Evolutionary conservation across 2,888 invertebrate species (phyloP), one percentile per base, ranked within the genome.

Genomic region (Lasioglossum morio): DNA sequence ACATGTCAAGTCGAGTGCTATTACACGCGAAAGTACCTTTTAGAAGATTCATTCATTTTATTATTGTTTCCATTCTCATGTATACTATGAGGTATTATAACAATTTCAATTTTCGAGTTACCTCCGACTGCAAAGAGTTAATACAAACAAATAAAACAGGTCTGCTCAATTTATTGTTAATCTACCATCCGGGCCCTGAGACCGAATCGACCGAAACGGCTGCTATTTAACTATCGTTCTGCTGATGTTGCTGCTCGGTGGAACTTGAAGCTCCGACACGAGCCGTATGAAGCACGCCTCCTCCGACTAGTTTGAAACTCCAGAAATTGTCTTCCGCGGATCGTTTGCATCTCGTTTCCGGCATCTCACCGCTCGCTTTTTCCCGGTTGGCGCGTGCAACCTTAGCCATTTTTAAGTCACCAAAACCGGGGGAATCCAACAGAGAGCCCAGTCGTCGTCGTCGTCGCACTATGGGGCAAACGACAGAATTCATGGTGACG

Each of bases 261-360:
- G 46, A 73, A 79, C 75, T 85, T 48, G 30, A 37, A 46, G 60
- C 5, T 69, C 57, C 76, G 70, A 43, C 73, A 53, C 37, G 69
- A 63, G 73, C 80, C 79, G 77, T 77, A 85, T 80, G 73, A 74
- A 77, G 60, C 60, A 43, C 48, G 27, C 48, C 76, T n/a, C 43
- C n/a, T 57, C 69, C 81, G 46, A 82, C 73, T 34, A 84, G 69
- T 85, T 84, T 77, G 60, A 74, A 80, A 84, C 84, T 84, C 84
- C 14, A 57, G 43, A 43, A 77, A 84, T 85, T 85, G 73, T 69
- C 60, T 79, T 73, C 27, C 53, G 43, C 34, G 48, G 77, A 80
- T 77, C 72, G 80, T 85, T 84, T 85, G 80, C 84, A 84, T 85
- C 84, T 79, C 66, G 76, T 85, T 84, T 79, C 69, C 73, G 57